Base-by-base conservation (phyloP, 2,888 invertebrate species). In the Lepidochrysops patricia region DNA sequence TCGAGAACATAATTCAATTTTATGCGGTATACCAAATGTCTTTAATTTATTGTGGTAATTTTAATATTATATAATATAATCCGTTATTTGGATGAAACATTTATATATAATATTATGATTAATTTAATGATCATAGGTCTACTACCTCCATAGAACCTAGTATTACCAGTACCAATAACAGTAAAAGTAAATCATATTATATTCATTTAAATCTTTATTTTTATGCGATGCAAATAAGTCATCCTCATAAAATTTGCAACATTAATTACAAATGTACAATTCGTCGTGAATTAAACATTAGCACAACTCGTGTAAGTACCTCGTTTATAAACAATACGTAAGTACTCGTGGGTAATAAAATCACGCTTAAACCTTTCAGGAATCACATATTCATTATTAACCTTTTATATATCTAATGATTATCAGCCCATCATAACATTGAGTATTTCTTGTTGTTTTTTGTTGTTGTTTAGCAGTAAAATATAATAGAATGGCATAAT, bases 211-310 rank as follows among this genome's bases (percentile, higher is more conserved):
- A 9, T 43, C 9, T 26, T 19, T 37, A 56, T 60, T 60, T 60
- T 43, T 54, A 43, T 19, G 19, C 43, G 15, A 27, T 29, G 50
- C 26, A 50, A 50, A 50, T 50, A n/a, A 26, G 13, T 50, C 2
- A 15, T 50, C n/a, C 50, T 26, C 50, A 26, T 26, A 6, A 50
- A 26, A 50, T 26, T 50, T 25, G 26, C 50, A 50, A 54, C 19
- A 23, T 54, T 32, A 54, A 54, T 54, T 29, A 29, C 15, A 26
- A 7, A 15, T 15, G 29, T 27, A 54, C 32, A 29, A 49, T 32
- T 12, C 19, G 19, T 54, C 32, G 15, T 54, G 54, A 54, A 54
- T 54, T 50, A 54, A 32, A 54, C 29, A 54, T 54, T 9, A 29
- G 4, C 27, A 15, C 13, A 26, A 52, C 50, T 6, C 27, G 27